Evolutionary conservation across 2,113 vertebrate genomes (phyloP).

Genomic region (Mesocricetus auratus): DNA sequence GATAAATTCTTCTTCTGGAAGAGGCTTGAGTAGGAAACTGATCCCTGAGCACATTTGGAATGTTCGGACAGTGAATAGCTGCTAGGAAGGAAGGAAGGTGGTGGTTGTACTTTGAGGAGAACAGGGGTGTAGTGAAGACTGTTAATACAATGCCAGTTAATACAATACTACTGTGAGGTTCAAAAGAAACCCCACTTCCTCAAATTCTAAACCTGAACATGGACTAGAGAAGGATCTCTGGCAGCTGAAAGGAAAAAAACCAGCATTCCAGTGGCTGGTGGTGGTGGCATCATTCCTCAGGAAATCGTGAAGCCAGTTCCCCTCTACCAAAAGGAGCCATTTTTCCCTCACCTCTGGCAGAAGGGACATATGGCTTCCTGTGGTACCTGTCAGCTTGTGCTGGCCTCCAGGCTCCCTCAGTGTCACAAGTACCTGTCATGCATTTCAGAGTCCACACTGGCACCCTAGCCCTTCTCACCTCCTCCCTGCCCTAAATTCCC

Average conservation of each 20-base stretch:
- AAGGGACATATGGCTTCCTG: neutral
- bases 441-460: neutral
- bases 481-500: neutral
- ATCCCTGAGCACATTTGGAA: neutral
- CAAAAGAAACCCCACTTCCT: neutral
- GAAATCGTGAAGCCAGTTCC: neutral
- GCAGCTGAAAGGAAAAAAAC: neutral
- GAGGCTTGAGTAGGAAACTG: too few relatives aligned
- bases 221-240: too few relatives aligned
- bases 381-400: neutral
- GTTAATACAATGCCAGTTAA: neutral
- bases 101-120: neutral
- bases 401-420: neutral
- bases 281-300: neutral
- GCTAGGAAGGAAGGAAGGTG: neutral
- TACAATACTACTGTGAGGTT: neutral
- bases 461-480: neutral
- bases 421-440: neutral
- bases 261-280: neutral
- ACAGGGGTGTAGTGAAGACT: too few relatives aligned
- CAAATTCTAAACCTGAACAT: neutral
- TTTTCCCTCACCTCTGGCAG: neutral
- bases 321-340: neutral
- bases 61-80: neutral
- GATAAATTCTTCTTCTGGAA: neutral